Percentiles rank a stretch among this genome's conserved stretches.
These are phyloP conservation scores for Arctocebus calabarensis DNA, from an alignment of 2,797 vertebrate genomes.

Conservation along the genomic window DNA sequence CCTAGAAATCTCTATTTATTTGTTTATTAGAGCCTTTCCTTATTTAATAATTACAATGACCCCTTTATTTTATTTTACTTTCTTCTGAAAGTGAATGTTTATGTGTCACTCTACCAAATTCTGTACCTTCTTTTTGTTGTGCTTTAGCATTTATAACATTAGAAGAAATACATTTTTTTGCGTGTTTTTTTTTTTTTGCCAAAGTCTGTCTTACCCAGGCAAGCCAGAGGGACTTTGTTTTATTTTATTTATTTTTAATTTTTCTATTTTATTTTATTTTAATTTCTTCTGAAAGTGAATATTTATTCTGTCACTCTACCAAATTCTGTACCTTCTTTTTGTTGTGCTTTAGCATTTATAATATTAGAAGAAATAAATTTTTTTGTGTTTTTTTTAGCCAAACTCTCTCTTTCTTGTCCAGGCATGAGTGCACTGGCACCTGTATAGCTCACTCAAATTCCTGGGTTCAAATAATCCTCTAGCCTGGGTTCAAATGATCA, in stretches of 20 bases:
- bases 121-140: background rate
- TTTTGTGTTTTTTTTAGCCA: background rate
- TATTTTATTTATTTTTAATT: too few relatives aligned
- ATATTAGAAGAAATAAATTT: background rate
- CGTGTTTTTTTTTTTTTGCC: too few relatives aligned
- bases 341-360: background rate
- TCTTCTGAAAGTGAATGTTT: constrained; percentile 6
- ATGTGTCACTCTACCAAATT: background rate
- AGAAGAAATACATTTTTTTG: background rate
- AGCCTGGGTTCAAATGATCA: background rate
- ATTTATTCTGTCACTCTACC: background rate
- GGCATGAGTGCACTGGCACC: background rate
- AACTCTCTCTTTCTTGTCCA: background rate
- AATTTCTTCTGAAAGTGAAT: constrained; percentile 13
- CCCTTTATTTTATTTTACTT: background rate
- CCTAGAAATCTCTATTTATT: background rate
- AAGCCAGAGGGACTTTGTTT: too few relatives aligned
- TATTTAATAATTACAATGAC: background rate
- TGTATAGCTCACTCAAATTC: background rate
- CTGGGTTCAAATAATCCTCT: background rate
- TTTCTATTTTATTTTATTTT: background rate
- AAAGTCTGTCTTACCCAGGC: background rate
- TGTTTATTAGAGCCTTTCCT: background rate
- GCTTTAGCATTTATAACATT: background rate
- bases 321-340: background rate